Percentiles rank a stretch among this genome's conserved stretches.
Conservation (phyloP, 2,888 invertebrate species). For the Scaptomyza flava region DNA sequence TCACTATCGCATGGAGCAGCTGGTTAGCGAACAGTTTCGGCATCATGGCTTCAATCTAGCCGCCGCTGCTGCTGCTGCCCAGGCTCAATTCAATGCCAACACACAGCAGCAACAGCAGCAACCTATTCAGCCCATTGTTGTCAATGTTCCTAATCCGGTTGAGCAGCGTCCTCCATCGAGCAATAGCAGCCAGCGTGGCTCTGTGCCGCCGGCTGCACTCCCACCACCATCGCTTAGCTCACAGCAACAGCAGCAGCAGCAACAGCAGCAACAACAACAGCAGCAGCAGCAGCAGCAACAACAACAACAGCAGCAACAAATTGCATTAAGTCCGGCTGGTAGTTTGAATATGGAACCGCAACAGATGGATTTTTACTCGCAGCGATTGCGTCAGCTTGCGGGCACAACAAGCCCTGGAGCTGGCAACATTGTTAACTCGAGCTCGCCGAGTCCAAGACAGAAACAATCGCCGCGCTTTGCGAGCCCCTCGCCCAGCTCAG, state of each 20-base stretch:
- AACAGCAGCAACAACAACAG: constrained; percentile 60
- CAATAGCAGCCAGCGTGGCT: constrained; percentile 82
- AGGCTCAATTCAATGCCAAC: constrained; percentile 86
- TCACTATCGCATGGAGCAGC: constrained; percentile 93
- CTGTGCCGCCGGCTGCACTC: constrained; percentile 81
- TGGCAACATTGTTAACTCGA: constrained; percentile 89
- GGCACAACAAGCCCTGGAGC: constrained; percentile 96
- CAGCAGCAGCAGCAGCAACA: constrained; percentile 50
- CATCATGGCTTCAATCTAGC: constrained; percentile 91
- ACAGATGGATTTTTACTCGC: constrained; percentile 99
- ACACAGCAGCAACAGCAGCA: constrained; percentile 54
- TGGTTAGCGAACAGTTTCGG: constrained; percentile 92
- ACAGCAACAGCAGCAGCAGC: constrained; percentile 68
- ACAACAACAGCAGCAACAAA: constrained; percentile 34
- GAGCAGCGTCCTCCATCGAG: constrained; percentile 85
- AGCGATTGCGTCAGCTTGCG: constrained; percentile 99
- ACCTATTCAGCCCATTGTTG: constrained; percentile 28
- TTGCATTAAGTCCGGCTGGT: constrained; percentile 72
- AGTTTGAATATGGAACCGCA: constrained; percentile 91
- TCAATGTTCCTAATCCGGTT: constrained; percentile 73
- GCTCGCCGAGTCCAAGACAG: constrained; percentile 93
- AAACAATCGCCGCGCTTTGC: constrained; percentile 91
- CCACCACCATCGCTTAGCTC: constrained; percentile 72
- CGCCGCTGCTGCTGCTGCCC: constrained; percentile 89
- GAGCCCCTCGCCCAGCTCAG: constrained; percentile 90